Base-by-base conservation (phyloP, 2,113 vertebrate genomes). In the Orthochromis indermauri region DNA sequence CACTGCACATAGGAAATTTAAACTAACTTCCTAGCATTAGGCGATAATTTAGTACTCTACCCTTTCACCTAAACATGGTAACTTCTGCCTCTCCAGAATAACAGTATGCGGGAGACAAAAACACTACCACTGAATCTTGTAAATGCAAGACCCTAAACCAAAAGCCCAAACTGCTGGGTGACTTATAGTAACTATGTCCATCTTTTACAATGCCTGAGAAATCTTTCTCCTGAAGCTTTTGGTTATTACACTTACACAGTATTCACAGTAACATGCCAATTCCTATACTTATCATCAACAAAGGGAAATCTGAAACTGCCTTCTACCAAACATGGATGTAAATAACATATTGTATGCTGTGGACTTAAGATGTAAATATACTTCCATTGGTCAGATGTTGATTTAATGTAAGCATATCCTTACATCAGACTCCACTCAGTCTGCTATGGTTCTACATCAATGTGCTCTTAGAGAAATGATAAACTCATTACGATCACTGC, bases 141-240 rank as follows among this genome's bases (percentile, higher is more conserved):
- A 49, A 49, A 31, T n/a, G 10, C 2, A 31, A 28, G 10, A 19
- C 45, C 0, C 0, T 19, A 49, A 78, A n/a, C 51, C 33, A 73
- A 73, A 45, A 26, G 8, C 37, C 8, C 21, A 45, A 42, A 45
- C 68, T 26, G 61, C 5, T n/a, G 61, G 19, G 21, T 8, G 31
- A 84, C 14, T 79, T 5, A 19, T 3, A 26, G 14, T 47, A 28
- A 28, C 24, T 28, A 49, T 31, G 16, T 31, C 16, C 24, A 76
- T 19, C 42, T 5, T 76, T 76, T 78, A 31, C 16, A 49, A 49
- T 51, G 26, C 26, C 26, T 31, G 16, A 78, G 45, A 49, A 31
- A 8, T 28, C 26, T 78, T 31, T 49, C 24, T 31, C 10, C 0
- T 17, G 13, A 49, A 17, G 24, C 42, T 26, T 26, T 73, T 45